phyloP scores from a whole-genome alignment of 2,888 invertebrate genomes.

The Tineola bisselliella region DNA sequence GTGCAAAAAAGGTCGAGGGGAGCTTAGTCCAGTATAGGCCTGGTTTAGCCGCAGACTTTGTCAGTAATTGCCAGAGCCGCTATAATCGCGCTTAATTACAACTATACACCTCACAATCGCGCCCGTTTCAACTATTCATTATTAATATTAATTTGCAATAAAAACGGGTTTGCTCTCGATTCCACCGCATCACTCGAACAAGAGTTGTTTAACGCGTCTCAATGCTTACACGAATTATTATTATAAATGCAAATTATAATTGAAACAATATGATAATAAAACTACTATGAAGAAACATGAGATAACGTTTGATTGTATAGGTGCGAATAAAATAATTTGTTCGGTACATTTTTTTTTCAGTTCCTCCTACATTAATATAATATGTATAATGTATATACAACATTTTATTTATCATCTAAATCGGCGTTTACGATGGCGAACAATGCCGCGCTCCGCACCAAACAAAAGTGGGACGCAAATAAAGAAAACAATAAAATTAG shows the following conservation, averaged over 20 bases:
- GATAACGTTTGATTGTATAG: not conserved
- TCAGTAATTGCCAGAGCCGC: slow-evolving; percentile 49
- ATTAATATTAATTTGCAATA: slow-evolving; percentile 59
- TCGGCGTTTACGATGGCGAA: slow-evolving; percentile 64
- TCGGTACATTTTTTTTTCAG: slow-evolving; percentile 26
- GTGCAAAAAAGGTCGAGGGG: not conserved
- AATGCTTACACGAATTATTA: slow-evolving; percentile 13
- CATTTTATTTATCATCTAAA: slow-evolving; percentile 68
- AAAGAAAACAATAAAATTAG: slow-evolving; percentile 69
- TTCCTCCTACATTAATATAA: slow-evolving; percentile 25
- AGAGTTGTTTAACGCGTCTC: not conserved
- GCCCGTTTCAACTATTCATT: slow-evolving; percentile 57
- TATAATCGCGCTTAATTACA: slow-evolving; percentile 60
- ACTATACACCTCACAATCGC: slow-evolving; percentile 56
- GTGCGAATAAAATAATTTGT: slow-evolving; percentile 23
- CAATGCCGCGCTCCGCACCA: slow-evolving; percentile 62
- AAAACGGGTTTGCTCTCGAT: slow-evolving; percentile 47
- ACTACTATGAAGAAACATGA: not conserved
- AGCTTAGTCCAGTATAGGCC: slow-evolving; percentile 3
- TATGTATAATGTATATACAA: slow-evolving; percentile 65
- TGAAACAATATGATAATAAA: slow-evolving; percentile 13
- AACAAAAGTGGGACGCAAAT: slow-evolving; percentile 68
- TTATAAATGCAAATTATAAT: slow-evolving; percentile 12
- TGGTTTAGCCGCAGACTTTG: slow-evolving; percentile 37
- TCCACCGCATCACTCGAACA: slow-evolving; percentile 15